These are phyloP conservation scores for Stegodyphus mimosarum DNA, from an alignment of 1,140 invertebrate genomes.

Conservation along the genomic window DNA sequence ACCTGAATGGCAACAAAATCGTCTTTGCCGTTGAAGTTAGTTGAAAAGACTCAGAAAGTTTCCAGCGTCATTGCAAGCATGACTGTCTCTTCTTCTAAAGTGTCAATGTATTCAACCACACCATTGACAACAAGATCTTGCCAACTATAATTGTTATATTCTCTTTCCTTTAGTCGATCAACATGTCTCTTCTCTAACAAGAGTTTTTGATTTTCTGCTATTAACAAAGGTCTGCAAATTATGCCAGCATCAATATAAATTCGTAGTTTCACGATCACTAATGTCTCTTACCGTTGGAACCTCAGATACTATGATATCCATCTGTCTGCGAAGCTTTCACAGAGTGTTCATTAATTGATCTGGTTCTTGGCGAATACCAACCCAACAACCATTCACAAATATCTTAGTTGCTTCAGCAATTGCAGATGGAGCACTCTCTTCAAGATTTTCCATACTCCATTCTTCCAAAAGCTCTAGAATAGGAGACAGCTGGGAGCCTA, in stretches of 20 bases:
- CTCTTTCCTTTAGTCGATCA: too few species aligned
- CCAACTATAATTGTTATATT: too few species aligned
- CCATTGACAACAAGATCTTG: conserved; percentile 96
- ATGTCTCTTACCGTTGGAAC: too few species aligned
- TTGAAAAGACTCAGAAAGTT: too few species aligned
- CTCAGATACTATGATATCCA: conserved; percentile 99
- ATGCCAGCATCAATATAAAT: too few species aligned
- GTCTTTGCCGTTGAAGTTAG: too few species aligned
- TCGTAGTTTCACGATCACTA: too few species aligned
- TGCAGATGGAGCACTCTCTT: conserved; percentile 95
- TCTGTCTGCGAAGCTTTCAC: conserved; percentile 93
- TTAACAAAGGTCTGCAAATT: too few species aligned
- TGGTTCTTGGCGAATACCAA: conserved; percentile 97
- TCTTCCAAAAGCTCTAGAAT: conserved; percentile 99
- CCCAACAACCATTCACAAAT: conserved; percentile 99
- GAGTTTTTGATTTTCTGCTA: too few species aligned
- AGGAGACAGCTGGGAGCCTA: conserved; percentile 96
- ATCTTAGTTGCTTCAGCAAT: conserved; percentile 98
- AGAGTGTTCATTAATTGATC: conserved; percentile 98
- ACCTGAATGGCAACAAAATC: too few species aligned
- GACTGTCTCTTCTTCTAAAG: conserved; percentile 97
- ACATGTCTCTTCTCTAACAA: too few species aligned
- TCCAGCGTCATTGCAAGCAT: conserved; percentile 82
- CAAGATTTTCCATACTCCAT: conserved; percentile 99
- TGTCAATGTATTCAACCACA: conserved; percentile 99